Base-by-base conservation (phyloP, 1,140 invertebrate species). In the Drosophila bocqueti region DNA sequence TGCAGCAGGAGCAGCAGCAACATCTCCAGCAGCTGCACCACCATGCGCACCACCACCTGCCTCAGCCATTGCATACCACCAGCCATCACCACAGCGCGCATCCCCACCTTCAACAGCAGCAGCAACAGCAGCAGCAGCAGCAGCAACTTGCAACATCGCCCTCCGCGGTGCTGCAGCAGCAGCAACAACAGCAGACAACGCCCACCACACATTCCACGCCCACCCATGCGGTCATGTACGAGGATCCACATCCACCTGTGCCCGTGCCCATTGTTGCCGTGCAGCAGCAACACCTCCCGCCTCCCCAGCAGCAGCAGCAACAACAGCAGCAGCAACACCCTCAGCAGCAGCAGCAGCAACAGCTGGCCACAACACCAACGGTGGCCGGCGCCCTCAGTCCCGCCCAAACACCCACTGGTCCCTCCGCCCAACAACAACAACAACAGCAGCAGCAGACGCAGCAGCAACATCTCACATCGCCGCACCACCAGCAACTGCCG, bases 171-270 rank as follows among this genome's bases (percentile, higher is more conserved):
- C 66, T 89, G 38, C 89, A 91, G 63, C 71, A 85, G 43, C 79
- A 89, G 34, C 81, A 92, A 24, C 71, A 83, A 26, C 79, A 89
- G 42, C 81, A 92, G 60, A 81, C 85, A 60, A 79, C 86, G 21
- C 74, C 83, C 40, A 90, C 91, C 72, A 92, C 92, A 92, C 92
- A 93, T 93, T 93, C 92, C 92, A 92, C 92, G 55, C 87, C 92
- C 61, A 91, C 92, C 52, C 91, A 92, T 91, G 91, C 87, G 81
- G 91, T 85, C 75, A 93, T 92, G 90, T 93, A 93, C 75, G 92
- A 93, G 86, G 92, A 93, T 74, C 86, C 91, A 21, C 52, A 36
- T 60, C 81, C 92, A 65, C 84, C 85, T 49, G 86, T 91, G 69
- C 87, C 85, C 50, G 86, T 91, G 81, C 86, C 91, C 81, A 85